Conservation (phyloP, 2,888 invertebrate genomes). For the Catocala fraxini region DNA sequence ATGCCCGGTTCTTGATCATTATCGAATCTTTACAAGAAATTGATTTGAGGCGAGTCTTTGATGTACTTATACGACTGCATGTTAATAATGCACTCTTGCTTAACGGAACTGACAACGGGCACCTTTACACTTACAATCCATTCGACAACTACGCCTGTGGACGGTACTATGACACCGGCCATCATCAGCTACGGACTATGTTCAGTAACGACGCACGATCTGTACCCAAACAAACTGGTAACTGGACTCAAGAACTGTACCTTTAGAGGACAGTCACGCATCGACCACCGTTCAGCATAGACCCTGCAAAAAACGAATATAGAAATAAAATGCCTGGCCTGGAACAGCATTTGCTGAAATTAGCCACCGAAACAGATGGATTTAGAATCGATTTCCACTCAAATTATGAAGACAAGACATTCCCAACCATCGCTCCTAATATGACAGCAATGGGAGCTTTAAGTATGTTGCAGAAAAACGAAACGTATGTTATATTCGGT, state of each 20-base stretch:
- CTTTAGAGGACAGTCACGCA: slow-evolving; percentile 51
- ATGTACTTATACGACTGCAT: slow-evolving; percentile 54
- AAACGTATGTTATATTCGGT: slow-evolving; percentile 49
- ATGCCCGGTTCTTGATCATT: slow-evolving; percentile 57
- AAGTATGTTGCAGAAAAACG: slow-evolving; percentile 44
- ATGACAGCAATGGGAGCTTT: slow-evolving; percentile 44
- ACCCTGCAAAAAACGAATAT: slow-evolving; percentile 6
- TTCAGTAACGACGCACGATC: slow-evolving; percentile 29
- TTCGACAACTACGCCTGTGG: slow-evolving; percentile 71
- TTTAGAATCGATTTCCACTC: slow-evolving; percentile 13
- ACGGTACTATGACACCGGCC: slow-evolving; percentile 57
- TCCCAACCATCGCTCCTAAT: slow-evolving; percentile 12
- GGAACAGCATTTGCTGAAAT: slow-evolving; percentile 18
- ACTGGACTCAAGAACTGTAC: slow-evolving; percentile 65
- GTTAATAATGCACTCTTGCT: slow-evolving; percentile 59
- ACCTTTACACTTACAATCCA: slow-evolving; percentile 69
- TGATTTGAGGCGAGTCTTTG: slow-evolving; percentile 56
- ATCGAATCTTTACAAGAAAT: slow-evolving; percentile 41
- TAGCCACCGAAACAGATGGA: slow-evolving; percentile 12
- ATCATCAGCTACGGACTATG: slow-evolving; percentile 65
- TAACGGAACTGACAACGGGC: slow-evolving; percentile 51
- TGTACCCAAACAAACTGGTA: slow-evolving; percentile 58
- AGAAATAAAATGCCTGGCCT: slow-evolving; percentile 13
- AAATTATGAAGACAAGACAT: neutral
- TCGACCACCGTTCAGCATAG: slow-evolving; percentile 61